A percentile compares a stretch with the other conserved stretches of the same genome.
Conservation (phyloP, 2,888 invertebrate genomes). For the Pseudococcus jackbeardsleyi region DNA sequence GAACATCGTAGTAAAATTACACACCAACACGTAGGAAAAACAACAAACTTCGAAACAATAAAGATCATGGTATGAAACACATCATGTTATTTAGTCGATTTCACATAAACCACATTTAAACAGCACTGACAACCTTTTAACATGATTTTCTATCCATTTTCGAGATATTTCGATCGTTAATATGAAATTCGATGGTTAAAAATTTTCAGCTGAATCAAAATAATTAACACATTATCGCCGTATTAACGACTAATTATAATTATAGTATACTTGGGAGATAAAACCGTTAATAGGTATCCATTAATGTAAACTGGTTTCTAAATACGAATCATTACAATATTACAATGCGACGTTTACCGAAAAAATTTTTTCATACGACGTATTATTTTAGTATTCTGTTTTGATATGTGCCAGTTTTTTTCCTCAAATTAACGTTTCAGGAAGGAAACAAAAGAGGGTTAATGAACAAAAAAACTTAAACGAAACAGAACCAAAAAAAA, state of each 20-base stretch:
- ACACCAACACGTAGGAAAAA: neutral
- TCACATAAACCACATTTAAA: neutral
- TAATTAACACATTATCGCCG: neutral
- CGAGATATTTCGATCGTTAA: conserved; percentile 7
- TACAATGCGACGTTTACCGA: neutral
- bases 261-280: neutral
- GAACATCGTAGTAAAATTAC: neutral
- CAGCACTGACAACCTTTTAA: neutral
- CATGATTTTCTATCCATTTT: neutral
- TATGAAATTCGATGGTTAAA: neutral
- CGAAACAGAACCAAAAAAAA: neutral
- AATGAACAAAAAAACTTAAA: neutral
- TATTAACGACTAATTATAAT: neutral
- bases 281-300: conserved; percentile 4
- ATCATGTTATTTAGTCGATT: neutral
- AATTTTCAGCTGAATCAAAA: neutral
- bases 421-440: too few relatives aligned
- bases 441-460: neutral
- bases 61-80: neutral
- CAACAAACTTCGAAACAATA: neutral
- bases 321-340: neutral
- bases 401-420: neutral
- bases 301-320: neutral
- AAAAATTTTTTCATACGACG: neutral
- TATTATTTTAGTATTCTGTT: neutral